Conservation (phyloP, 2,888 invertebrate genomes). For the Yponomeuta plumbellus region DNA sequence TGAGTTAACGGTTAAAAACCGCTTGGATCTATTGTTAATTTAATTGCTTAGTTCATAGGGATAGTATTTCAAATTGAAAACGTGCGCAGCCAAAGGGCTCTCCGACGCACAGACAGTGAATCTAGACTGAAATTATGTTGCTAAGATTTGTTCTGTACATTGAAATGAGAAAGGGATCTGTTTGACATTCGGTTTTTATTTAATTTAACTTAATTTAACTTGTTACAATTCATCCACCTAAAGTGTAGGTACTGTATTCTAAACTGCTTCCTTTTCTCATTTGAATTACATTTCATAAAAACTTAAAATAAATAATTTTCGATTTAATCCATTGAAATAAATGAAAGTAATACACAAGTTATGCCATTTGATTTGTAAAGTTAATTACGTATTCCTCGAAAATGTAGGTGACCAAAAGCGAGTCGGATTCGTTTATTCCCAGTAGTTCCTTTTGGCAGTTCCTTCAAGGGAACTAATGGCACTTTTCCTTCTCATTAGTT, state of each 20-base stretch:
- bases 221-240: neutral
- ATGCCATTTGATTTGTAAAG: neutral
- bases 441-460: no score
- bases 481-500: no score
- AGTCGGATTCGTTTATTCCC: no score
- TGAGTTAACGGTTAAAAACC: constrained; percentile 4
- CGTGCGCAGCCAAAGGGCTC: neutral
- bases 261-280: constrained; percentile 51
- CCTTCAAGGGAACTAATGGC: no score
- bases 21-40: constrained; percentile 6
- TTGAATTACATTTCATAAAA: constrained; percentile 33
- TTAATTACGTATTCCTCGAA: no score
- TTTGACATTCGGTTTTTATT: constrained; percentile 18
- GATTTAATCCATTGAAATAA: constrained; percentile 46
- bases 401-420: no score
- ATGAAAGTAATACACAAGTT: constrained; percentile 29
- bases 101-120: constrained; percentile 11
- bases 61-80: constrained; percentile 1
- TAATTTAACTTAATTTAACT: neutral
- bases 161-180: constrained; percentile 53
- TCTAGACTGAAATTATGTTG: constrained; percentile 11
- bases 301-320: constrained; percentile 37
- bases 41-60: constrained; percentile 8
- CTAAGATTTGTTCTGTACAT: constrained; percentile 23
- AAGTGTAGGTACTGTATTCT: constrained; percentile 22